phyloP scores from a whole-genome alignment of 2,797 vertebrate species.

The Orientallactaga sibirica region DNA sequence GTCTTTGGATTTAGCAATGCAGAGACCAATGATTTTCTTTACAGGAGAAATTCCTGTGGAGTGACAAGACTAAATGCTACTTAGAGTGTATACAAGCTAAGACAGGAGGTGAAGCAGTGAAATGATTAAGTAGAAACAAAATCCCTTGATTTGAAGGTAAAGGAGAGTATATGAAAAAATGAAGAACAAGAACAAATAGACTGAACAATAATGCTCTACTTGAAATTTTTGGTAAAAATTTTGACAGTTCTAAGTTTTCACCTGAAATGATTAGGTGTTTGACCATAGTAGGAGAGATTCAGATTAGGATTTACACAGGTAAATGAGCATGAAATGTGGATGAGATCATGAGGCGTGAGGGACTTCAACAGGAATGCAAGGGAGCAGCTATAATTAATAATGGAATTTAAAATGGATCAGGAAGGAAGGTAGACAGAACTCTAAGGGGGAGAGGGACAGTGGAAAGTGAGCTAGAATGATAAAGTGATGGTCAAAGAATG shows the following conservation, averaged over 20 bases:
- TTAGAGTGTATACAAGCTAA: neutral
- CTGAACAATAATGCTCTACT: too few species aligned
- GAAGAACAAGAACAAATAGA: too few species aligned
- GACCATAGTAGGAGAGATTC: too few species aligned
- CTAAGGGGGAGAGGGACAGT: neutral
- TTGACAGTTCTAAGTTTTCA: neutral
- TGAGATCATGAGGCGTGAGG: neutral
- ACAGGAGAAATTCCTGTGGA: neutral
- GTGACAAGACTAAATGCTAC: neutral
- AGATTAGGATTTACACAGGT: fast-evolving
- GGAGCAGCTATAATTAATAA: fast-evolving
- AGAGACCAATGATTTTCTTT: neutral
- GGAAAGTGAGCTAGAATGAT: neutral
- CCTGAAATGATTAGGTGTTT: neutral
- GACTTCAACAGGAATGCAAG: too few species aligned
- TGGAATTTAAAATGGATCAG: too few species aligned
- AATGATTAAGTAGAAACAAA: neutral
- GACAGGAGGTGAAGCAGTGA: fast-evolving
- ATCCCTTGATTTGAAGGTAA: too few species aligned
- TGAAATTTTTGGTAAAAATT: neutral
- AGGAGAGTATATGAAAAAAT: too few species aligned
- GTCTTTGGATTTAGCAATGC: neutral
- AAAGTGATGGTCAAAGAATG: neutral
- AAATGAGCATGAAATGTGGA: neutral
- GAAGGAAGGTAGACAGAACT: too few species aligned